Evolutionary conservation across 2,113 vertebrate species (phyloP).

Genomic region (Galemys pyrenaicus): DNA sequence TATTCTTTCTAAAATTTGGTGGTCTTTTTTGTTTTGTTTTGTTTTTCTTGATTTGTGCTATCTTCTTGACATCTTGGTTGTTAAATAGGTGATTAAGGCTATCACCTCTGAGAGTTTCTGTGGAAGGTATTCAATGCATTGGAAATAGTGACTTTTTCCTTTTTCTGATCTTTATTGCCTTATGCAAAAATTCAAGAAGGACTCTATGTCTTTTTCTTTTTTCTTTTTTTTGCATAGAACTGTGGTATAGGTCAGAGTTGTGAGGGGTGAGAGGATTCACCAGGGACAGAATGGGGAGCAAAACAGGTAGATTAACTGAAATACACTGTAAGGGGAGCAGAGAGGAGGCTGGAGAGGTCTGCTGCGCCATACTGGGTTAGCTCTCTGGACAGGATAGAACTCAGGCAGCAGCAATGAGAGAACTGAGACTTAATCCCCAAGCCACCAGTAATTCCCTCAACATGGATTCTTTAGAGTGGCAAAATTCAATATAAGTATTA

Average conservation of each 20-base stretch:
- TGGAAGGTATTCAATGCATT: neutral
- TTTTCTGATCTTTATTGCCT: neutral
- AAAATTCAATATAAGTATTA: neutral
- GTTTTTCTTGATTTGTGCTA: neutral
- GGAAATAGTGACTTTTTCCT: neutral
- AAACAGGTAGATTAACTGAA: no score
- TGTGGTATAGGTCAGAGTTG: no score
- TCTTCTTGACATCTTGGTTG: neutral
- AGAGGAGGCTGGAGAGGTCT: no score
- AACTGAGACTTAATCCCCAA: no score
- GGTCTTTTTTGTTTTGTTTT: neutral
- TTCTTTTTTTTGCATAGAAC: no score
- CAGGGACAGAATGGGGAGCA: no score
- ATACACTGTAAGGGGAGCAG: no score
- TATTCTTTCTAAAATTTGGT: constrained; percentile 43
- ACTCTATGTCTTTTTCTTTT: neutral
- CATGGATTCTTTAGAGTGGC: neutral
- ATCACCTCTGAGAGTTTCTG: constrained; percentile 38
- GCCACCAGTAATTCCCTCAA: neutral
- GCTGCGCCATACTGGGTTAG: no score
- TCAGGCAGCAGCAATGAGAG: no score
- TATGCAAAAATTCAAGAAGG: constrained; percentile 3
- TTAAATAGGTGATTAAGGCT: constrained; percentile 33
- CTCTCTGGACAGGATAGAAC: no score
- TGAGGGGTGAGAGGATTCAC: no score